Evolutionary conservation across 2,113 vertebrate genomes (phyloP).

Genomic region (Chloebia gouldiae): DNA sequence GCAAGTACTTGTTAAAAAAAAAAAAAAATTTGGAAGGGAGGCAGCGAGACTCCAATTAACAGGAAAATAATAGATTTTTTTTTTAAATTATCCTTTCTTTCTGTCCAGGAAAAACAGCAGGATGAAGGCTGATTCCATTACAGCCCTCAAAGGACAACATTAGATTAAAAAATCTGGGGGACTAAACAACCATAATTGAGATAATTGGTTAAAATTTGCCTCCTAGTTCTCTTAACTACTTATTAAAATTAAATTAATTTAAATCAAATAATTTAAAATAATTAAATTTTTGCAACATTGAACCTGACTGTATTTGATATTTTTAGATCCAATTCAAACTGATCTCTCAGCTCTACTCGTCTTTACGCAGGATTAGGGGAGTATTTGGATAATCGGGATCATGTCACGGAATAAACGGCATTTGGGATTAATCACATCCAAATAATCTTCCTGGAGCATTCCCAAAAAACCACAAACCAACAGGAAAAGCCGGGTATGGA

Average conservation of each 20-base stretch:
- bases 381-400: background rate
- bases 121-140: background rate
- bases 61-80: background rate
- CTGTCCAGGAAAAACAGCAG: background rate
- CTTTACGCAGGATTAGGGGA: background rate
- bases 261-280: background rate
- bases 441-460: background rate
- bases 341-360: background rate
- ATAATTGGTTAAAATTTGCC: background rate
- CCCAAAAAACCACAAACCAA: background rate
- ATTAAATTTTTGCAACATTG: background rate
- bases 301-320: no score
- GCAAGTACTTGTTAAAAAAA: no score
- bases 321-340: background rate
- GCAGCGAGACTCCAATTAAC: background rate
- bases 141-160: no score
- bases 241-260: background rate
- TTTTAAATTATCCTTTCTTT: background rate
- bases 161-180: background rate
- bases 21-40: background rate
- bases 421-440: background rate
- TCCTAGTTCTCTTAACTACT: background rate
- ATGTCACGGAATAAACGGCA: background rate
- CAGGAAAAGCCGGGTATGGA: background rate
- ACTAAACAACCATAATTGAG: no score